Evolutionary conservation across 2,113 vertebrate species (phyloP).

Genomic region (Ptychochromis oligacanthus): DNA sequence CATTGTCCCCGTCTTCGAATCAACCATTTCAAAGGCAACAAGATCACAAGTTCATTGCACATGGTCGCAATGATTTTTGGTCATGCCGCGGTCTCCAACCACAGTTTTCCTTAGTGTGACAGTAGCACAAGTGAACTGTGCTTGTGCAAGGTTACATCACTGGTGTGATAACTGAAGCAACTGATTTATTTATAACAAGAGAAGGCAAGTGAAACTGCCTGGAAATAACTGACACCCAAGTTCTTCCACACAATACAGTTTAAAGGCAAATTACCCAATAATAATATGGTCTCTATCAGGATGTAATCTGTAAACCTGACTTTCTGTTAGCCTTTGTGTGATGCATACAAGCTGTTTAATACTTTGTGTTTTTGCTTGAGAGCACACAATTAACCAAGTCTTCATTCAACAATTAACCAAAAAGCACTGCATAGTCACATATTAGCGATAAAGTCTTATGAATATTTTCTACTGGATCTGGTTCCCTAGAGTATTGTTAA

Average conservation of each 20-base stretch:
- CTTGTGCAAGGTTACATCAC: neutral
- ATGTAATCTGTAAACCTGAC: neutral
- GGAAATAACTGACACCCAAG: neutral
- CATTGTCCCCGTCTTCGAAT: too few species aligned
- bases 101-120: neutral
- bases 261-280: neutral
- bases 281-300: neutral
- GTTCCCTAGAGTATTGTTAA: neutral
- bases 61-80: accelerated
- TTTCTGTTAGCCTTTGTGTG: neutral
- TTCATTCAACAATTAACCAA: neutral
- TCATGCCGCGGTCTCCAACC: neutral
- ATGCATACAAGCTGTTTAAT: neutral
- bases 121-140: neutral
- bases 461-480: neutral
- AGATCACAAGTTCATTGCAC: neutral
- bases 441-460: neutral
- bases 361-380: neutral
- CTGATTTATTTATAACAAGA: neutral
- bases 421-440: too few species aligned
- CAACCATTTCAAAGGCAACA: neutral
- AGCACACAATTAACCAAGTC: neutral
- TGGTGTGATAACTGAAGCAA: neutral
- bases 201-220: neutral
- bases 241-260: neutral